These are phyloP conservation scores for Phymastichus coffea DNA, from an alignment of 1,140 invertebrate genomes.

Conservation along the genomic window DNA sequence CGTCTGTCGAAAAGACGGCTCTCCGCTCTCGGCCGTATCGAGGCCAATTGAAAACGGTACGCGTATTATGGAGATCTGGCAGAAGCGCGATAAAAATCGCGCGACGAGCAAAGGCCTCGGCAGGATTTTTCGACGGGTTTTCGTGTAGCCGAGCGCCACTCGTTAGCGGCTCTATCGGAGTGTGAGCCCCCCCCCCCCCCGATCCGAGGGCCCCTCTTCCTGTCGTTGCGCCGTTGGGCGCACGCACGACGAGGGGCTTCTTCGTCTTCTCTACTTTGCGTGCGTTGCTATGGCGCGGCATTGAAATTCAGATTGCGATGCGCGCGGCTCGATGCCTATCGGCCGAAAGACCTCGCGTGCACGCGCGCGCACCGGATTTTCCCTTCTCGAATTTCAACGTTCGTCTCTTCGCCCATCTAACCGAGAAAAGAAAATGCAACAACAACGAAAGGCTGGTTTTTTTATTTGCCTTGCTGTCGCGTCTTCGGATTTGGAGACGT, in stretches of 20 bases:
- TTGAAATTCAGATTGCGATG: conserved; percentile 5
- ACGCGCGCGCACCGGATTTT: no score
- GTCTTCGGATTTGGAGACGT: no score
- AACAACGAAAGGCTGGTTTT: no score
- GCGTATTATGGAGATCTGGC: not conserved
- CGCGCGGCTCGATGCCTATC: not conserved
- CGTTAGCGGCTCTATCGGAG: conserved; percentile 49
- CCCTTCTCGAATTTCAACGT: not conserved
- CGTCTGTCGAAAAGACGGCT: no score
- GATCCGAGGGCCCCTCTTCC: conserved; percentile 40
- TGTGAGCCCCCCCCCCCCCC: no score
- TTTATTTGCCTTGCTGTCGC: no score
- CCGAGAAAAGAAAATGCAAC: no score
- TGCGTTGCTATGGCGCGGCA: conserved; percentile 12
- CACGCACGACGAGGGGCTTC: conserved; percentile 41
- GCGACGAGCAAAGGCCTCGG: conserved; percentile 18
- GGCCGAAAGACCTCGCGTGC: no score
- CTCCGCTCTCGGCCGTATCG: no score
- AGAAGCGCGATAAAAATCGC: not conserved
- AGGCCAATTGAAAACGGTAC: not conserved
- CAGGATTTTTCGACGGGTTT: conserved; percentile 32
- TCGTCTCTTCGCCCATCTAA: not conserved
- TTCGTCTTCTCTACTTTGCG: conserved; percentile 30
- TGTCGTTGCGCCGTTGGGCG: conserved; percentile 26
- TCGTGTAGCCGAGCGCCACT: conserved; percentile 33